Conservation (phyloP, 2,797 vertebrate genomes). For the Muscicapa striata region DNA sequence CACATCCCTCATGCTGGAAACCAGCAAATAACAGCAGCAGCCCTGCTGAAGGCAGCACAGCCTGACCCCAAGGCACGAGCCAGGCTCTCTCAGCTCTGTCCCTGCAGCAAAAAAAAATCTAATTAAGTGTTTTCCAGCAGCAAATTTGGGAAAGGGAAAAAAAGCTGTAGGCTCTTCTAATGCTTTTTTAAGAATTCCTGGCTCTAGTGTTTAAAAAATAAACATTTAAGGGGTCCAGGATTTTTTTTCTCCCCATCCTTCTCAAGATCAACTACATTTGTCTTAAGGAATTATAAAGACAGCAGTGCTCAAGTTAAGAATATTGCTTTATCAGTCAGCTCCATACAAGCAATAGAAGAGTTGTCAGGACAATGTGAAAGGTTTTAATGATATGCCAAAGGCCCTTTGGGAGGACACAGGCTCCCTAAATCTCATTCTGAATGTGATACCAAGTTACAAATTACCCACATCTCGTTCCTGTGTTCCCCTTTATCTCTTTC, state of each 20-base stretch:
- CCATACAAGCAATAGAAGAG: background rate
- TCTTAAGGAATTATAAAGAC: background rate
- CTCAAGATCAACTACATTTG: background rate
- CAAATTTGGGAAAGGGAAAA: background rate
- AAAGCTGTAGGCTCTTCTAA: background rate
- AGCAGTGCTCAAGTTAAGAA: background rate
- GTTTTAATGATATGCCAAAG: slow-evolving; percentile 10
- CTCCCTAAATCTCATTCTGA: background rate
- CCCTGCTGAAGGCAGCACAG: background rate
- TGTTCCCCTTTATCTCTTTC: slow-evolving; percentile 41
- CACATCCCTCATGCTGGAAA: slow-evolving; percentile 9
- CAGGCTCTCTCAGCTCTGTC: background rate
- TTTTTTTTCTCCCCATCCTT: background rate
- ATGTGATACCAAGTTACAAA: background rate
- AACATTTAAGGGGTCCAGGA: background rate
- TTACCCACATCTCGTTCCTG: background rate
- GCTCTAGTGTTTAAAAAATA: background rate
- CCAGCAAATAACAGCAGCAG: background rate
- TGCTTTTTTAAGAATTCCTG: background rate
- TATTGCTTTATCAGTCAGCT: slow-evolving; percentile 3
- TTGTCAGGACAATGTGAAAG: background rate
- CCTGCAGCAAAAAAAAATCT: background rate
- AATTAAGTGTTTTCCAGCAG: background rate
- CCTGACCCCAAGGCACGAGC: background rate
- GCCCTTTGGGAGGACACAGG: slow-evolving; percentile 1